Conservation (phyloP, 2,888 invertebrate genomes). For the Bimastos eiseni region DNA sequence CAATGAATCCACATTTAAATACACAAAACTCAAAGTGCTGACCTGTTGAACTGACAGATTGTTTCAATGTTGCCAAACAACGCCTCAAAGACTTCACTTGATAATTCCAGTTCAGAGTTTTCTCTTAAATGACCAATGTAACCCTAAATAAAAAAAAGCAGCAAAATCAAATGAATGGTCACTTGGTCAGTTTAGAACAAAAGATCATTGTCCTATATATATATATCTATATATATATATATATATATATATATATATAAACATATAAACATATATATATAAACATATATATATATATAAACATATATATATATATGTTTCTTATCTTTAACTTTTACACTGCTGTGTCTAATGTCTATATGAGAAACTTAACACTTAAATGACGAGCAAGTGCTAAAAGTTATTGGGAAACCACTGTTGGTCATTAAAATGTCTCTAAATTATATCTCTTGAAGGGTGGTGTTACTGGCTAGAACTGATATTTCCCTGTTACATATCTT, state of each 20-base stretch:
- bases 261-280: no score
- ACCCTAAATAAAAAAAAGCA: neutral
- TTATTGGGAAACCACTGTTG: no score
- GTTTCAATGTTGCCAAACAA: slow-evolving; percentile 92
- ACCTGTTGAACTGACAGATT: slow-evolving; percentile 86
- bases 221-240: no score
- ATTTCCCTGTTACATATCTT: neutral
- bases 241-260: no score
- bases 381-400: neutral
- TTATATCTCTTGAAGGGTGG: neutral
- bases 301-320: no score
- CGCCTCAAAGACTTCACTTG: slow-evolving; percentile 70
- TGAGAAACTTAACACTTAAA: neutral
- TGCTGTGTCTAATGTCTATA: no score
- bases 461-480: neutral
- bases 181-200: no score
- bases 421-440: no score
- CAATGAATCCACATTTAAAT: neutral
- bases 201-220: no score
- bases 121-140: slow-evolving; percentile 19
- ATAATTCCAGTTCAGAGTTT: slow-evolving; percentile 23
- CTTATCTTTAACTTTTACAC: no score
- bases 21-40: slow-evolving; percentile 49
- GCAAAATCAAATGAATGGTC: neutral
- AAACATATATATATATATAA: no score